phyloP scores from a whole-genome alignment of 2,888 invertebrate species.

The Acronicta alni region DNA sequence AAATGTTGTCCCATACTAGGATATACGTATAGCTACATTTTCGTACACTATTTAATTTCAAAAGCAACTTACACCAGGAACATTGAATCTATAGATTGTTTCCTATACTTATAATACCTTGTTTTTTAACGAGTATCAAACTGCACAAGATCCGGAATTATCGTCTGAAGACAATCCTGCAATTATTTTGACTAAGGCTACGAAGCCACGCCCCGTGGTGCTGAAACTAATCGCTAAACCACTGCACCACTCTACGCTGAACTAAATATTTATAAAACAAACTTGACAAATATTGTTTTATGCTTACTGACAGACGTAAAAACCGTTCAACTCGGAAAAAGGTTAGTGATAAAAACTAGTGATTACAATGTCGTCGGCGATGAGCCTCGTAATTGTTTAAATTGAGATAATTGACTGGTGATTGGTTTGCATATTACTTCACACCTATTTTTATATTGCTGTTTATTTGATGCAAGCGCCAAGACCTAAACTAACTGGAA shows the following conservation, averaged over 20 bases:
- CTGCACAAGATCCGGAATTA: too few relatives aligned
- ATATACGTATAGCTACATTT: too few relatives aligned
- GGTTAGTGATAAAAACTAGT: slow-evolving; percentile 16
- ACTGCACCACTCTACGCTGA: not conserved
- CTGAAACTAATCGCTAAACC: not conserved
- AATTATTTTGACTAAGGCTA: not conserved
- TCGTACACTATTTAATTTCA: too few relatives aligned
- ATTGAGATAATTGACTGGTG: slow-evolving; percentile 8
- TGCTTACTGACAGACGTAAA: not conserved
- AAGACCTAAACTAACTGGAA: too few relatives aligned
- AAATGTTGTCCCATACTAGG: too few relatives aligned
- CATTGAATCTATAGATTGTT: too few relatives aligned
- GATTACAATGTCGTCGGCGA: slow-evolving; percentile 1
- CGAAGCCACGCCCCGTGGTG: slow-evolving; percentile 2
- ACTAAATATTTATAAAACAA: not conserved
- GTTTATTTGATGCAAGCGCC: not conserved
- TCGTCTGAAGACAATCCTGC: not conserved
- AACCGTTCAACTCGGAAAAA: slow-evolving; percentile 19
- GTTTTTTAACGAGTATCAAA: too few relatives aligned
- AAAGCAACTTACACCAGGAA: too few relatives aligned
- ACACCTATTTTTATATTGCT: slow-evolving; percentile 7
- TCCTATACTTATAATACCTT: too few relatives aligned
- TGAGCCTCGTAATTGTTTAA: slow-evolving; percentile 15
- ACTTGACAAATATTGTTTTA: not conserved
- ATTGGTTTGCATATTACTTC: not conserved